Evolutionary conservation across 2,797 vertebrate species (phyloP), one percentile per base, ranked within the genome.

Genomic region (Ispidina lecontei): DNA sequence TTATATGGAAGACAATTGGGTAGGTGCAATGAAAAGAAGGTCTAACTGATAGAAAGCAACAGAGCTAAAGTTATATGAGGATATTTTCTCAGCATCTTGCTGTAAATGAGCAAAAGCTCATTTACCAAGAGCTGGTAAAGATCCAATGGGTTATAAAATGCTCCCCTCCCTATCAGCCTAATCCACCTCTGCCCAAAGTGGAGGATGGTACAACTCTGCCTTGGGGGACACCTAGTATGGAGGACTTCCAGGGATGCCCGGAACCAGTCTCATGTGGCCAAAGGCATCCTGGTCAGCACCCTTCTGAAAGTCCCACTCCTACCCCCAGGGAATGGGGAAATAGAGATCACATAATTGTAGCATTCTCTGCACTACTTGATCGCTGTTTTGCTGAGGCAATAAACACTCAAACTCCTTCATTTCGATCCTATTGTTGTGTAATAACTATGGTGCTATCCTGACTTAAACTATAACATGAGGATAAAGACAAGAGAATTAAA

Each of bases 251-350:
- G 31, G 26, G 41, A 26, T 28, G 14, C 26, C 31, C 78, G 23
- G 12, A 9, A 83, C 15, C 29, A 77, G 18, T 21, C 12, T 60
- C 9, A 29, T 9, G 8, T 46, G 14, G 33, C 15, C 2, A 2
- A 29, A 72, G 21, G 19, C 49, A 41, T 12, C 4, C 9, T 21
- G 19, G n/a, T 62, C 26, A 75, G 14, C 64, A 39, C 26, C 14
- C 49, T 0, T 1, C 67, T 51, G 22, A 76, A 5, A 85, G 2
- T 4, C 6, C 10, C 0, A 2, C n/a, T 74, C 11, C 35, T 78
- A 26, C 47, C 44, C 1, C 0, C 39, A 67, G 9, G 44, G 12
- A 79, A 55, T 0, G 2, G 12, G 7, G 12, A 76, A 49, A 47
- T 8, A 58, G 17, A 68, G 14, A 6, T 20, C 39, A 22, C 16